Conservation (phyloP, 2,113 vertebrate genomes). For the Podocnemis expansa region DNA sequence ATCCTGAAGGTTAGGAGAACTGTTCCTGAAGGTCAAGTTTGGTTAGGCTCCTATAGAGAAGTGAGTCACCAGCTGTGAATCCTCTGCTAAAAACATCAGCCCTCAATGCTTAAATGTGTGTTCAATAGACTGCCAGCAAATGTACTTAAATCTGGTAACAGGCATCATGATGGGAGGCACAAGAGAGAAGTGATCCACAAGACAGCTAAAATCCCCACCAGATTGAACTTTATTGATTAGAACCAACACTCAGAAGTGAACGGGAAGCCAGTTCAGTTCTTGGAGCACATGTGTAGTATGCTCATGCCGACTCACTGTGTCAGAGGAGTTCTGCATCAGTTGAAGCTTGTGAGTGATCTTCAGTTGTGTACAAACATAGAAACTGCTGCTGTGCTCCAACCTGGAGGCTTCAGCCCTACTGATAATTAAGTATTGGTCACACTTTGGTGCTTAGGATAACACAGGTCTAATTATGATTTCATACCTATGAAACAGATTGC, state of each 20-base stretch:
- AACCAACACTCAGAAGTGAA: not conserved
- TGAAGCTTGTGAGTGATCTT: constrained; percentile 11
- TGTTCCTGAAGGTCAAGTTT: constrained; percentile 44
- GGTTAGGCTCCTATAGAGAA: constrained; percentile 12
- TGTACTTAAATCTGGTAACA: not conserved
- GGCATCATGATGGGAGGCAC: accelerated
- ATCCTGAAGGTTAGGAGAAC: not conserved
- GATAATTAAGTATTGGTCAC: not conserved
- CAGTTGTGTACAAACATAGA: not conserved
- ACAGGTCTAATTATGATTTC: not conserved
- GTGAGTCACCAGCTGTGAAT: constrained; percentile 56
- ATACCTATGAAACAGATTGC: not conserved
- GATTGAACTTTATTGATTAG: not conserved
- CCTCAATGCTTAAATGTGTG: accelerated
- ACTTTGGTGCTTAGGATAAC: not conserved
- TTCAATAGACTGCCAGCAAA: constrained; percentile 17
- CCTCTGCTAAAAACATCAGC: constrained; percentile 13
- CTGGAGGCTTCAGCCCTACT: not conserved
- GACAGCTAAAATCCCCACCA: accelerated
- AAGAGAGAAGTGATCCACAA: not conserved
- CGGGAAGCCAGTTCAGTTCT: not conserved
- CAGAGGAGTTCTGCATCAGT: not conserved
- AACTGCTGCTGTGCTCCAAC: accelerated
- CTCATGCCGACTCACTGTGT: not conserved
- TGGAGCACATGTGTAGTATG: not conserved